A percentile compares a stretch with the other conserved stretches of the same genome.
These are phyloP conservation scores for Discoglossus pictus DNA, from an alignment of 2,797 vertebrate species.

Conservation along the genomic window DNA sequence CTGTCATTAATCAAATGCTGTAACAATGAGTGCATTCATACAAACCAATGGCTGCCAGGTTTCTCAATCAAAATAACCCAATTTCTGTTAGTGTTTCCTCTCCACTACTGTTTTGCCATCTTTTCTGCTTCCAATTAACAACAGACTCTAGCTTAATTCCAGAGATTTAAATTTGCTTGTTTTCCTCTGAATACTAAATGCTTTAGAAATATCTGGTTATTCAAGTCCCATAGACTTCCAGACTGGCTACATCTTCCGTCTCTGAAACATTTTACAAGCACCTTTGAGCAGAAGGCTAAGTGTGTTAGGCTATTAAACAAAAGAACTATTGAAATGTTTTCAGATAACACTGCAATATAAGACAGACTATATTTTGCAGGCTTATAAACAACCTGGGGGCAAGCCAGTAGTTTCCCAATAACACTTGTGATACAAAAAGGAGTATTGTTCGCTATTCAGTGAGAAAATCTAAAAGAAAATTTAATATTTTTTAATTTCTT, in stretches of 20 bases:
- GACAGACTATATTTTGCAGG: slow-evolving; percentile 25
- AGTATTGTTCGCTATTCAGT: slow-evolving; percentile 19
- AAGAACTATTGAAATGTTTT: slow-evolving; percentile 52
- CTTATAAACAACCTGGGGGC: slow-evolving; percentile 39
- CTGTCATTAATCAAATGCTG: slow-evolving; percentile 75
- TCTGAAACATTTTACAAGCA: slow-evolving; percentile 43
- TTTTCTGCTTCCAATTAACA: slow-evolving; percentile 59
- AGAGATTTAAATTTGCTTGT: background rate
- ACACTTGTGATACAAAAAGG: slow-evolving; percentile 24
- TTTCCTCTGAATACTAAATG: background rate
- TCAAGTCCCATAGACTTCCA: slow-evolving; percentile 35
- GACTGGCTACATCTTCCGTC: slow-evolving; percentile 16
- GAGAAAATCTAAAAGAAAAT: background rate
- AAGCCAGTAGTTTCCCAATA: slow-evolving; percentile 47
- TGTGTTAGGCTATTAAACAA: slow-evolving; percentile 53
- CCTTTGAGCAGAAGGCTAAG: slow-evolving; percentile 51
- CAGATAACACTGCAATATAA: slow-evolving; percentile 48
- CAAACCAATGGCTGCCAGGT: slow-evolving; percentile 62
- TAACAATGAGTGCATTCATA: slow-evolving; percentile 68
- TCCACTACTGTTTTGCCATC: slow-evolving; percentile 60
- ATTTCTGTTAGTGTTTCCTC: slow-evolving; percentile 63
- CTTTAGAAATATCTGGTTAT: slow-evolving; percentile 20
- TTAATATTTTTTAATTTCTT: background rate
- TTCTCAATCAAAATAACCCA: slow-evolving; percentile 64
- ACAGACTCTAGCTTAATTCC: slow-evolving; percentile 32